Percentiles rank a stretch among this genome's conserved stretches.
phyloP scores from a whole-genome alignment of 2,888 invertebrate genomes.

The Emesis furor region DNA sequence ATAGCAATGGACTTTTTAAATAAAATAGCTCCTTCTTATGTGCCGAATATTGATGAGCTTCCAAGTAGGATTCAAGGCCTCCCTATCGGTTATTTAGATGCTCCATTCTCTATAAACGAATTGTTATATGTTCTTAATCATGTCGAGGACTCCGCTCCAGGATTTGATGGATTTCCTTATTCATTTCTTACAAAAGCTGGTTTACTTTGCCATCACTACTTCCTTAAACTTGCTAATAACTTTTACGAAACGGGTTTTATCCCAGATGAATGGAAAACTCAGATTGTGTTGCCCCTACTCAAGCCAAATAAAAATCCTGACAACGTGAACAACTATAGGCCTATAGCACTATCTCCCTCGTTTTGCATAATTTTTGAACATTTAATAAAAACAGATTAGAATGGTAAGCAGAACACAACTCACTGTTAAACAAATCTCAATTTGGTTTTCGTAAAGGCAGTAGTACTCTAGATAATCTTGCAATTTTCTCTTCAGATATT shows the following conservation, averaged over 20 bases:
- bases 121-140: background rate
- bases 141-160: background rate
- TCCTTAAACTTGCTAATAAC: background rate
- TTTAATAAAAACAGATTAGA: background rate
- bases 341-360: background rate
- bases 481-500: background rate
- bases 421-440: background rate
- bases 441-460: constrained; percentile 7
- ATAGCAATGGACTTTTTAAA: too few relatives aligned
- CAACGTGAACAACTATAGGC: background rate
- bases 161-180: background rate
- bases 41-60: too few relatives aligned
- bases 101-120: background rate
- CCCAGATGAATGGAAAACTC: background rate
- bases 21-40: too few relatives aligned
- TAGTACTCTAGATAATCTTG: background rate
- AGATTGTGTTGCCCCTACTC: background rate
- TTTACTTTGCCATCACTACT: background rate
- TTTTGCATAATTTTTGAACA: constrained; percentile 4
- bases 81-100: background rate
- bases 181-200: constrained; percentile 4
- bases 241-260: background rate
- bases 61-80: background rate
- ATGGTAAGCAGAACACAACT: background rate
- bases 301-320: background rate